These are phyloP conservation scores for Timandra comae DNA, from an alignment of 2,888 invertebrate genomes.

Conservation along the genomic window DNA sequence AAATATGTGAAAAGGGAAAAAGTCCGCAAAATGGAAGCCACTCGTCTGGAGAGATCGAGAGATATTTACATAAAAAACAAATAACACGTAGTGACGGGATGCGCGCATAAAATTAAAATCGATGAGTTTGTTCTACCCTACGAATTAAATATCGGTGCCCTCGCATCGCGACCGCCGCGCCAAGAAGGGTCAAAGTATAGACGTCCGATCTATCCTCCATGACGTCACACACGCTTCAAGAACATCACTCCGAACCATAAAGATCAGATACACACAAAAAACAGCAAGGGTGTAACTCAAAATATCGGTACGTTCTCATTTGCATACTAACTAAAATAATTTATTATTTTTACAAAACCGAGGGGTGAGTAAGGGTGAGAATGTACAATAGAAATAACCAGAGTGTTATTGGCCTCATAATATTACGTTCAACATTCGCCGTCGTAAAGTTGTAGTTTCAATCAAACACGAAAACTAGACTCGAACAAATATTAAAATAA, in stretches of 20 bases:
- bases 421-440: conserved; percentile 29
- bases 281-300: conserved; percentile 67
- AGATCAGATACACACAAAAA: conserved; percentile 58
- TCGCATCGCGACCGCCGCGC: conserved; percentile 29
- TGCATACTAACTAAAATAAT: conserved; percentile 78
- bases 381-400: conserved; percentile 67
- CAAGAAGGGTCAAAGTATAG: conserved; percentile 22
- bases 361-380: conserved; percentile 68
- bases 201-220: conserved; percentile 4
- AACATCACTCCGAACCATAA: conserved; percentile 41
- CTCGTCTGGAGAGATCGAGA: conserved; percentile 61
- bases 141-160: conserved; percentile 75
- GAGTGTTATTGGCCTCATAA: conserved; percentile 67
- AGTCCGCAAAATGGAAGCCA: conserved; percentile 56
- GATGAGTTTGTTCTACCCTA: conserved; percentile 72
- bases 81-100: conserved; percentile 71
- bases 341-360: conserved; percentile 71
- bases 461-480: conserved; percentile 37
- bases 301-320: conserved; percentile 71
- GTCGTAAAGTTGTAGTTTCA: conserved; percentile 4
- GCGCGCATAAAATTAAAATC: conserved; percentile 77
- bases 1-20: conserved; percentile 55
- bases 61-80: conserved; percentile 75
- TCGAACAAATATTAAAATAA: conserved; percentile 61
- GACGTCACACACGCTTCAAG: conserved; percentile 27